phyloP scores from a whole-genome alignment of 2,888 invertebrate genomes.

The Caenorhabditis sp. region DNA sequence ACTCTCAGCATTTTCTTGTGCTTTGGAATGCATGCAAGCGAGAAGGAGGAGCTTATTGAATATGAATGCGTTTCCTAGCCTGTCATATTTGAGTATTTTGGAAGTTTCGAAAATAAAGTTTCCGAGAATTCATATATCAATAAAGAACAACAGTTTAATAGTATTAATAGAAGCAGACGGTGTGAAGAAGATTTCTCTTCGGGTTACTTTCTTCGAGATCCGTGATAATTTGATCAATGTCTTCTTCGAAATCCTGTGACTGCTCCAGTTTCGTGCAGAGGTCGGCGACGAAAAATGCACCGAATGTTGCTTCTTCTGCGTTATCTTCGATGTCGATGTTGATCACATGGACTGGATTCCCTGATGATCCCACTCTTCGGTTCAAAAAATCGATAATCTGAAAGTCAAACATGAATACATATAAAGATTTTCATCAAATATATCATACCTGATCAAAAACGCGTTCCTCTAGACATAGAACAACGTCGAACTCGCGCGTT shows the following conservation, averaged over 20 bases:
- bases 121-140: not conserved
- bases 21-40: conserved; percentile 29
- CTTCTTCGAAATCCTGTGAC: conserved; percentile 95
- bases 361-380: conserved; percentile 88
- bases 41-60: conserved; percentile 25
- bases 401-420: not conserved
- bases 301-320: conserved; percentile 98
- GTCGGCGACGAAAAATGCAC: conserved; percentile 97
- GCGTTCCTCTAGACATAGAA: conserved; percentile 97
- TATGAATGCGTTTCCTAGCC: conserved; percentile 35
- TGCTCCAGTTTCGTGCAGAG: conserved; percentile 93
- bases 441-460: conserved; percentile 95
- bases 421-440: not conserved
- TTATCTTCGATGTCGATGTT: conserved; percentile 99
- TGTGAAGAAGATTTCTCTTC: conserved; percentile 91
- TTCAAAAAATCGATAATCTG: conserved; percentile 85
- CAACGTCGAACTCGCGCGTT: conserved; percentile 93
- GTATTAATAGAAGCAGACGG: conserved; percentile 92
- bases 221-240: conserved; percentile 95
- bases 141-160: not conserved
- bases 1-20: not conserved
- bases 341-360: conserved; percentile 94
- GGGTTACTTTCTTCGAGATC: conserved; percentile 92
- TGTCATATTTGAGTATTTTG: not conserved
- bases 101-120: not conserved